phyloP scores from a whole-genome alignment of 2,113 vertebrate species.

The Stegastes partitus region DNA sequence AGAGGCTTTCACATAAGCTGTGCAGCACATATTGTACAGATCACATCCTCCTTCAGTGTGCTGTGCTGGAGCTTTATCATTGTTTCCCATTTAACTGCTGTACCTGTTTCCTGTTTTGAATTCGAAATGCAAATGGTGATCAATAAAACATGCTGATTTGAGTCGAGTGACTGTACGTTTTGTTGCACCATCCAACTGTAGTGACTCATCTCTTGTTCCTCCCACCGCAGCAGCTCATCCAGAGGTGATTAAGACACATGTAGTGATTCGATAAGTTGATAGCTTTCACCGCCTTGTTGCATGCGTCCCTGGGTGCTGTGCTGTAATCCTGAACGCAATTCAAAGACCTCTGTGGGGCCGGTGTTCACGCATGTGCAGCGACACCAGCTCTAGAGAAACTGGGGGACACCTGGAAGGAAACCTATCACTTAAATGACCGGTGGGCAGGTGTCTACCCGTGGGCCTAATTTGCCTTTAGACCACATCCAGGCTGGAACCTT shows the following conservation, averaged over 20 bases:
- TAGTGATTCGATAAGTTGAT: background rate
- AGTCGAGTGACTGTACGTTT: background rate
- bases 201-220: background rate
- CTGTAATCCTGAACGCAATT: too few relatives aligned
- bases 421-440: background rate
- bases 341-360: too few relatives aligned
- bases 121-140: slow-evolving; percentile 6
- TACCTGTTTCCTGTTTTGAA: slow-evolving; percentile 2
- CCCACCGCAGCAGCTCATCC: too few relatives aligned
- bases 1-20: slow-evolving; percentile 3
- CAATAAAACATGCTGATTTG: slow-evolving; percentile 36
- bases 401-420: background rate
- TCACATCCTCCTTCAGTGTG: background rate
- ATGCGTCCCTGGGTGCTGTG: too few relatives aligned
- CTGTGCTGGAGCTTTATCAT: background rate
- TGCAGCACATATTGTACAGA: background rate
- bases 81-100: background rate
- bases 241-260: background rate
- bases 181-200: background rate
- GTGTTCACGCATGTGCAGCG: too few relatives aligned
- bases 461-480: background rate
- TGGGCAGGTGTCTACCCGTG: background rate
- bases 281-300: background rate
- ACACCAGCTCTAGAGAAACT: too few relatives aligned
- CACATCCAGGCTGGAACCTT: background rate